Evolutionary conservation across 2,888 invertebrate species (phyloP).

Genomic region (Chydorus sphaericus): DNA sequence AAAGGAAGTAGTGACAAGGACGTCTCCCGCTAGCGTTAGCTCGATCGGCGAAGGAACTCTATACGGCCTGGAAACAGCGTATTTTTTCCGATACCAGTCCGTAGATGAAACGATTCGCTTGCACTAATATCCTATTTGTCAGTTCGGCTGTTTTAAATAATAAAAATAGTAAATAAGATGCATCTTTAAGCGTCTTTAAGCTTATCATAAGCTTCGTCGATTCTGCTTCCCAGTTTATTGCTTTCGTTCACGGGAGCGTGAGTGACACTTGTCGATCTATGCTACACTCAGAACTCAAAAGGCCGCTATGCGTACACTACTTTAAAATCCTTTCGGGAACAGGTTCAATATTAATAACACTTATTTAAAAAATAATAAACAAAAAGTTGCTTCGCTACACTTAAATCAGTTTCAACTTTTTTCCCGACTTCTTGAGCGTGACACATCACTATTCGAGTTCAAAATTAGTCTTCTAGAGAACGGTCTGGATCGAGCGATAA

Average conservation of each 20-base stretch:
- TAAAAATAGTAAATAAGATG: no score
- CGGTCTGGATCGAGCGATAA: constrained; percentile 78
- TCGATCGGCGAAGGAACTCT: constrained; percentile 59
- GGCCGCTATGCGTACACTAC: no score
- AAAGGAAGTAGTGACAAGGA: constrained; percentile 81
- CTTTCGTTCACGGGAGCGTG: no score
- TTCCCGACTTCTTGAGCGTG: constrained; percentile 65
- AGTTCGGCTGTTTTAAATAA: no score
- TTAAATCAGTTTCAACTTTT: constrained; percentile 86
- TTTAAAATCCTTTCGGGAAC: no score
- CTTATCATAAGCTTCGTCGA: constrained; percentile 41
- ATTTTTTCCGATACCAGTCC: constrained; percentile 91
- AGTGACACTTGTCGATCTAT: no score
- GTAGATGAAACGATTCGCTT: constrained; percentile 86
- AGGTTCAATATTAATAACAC: no score
- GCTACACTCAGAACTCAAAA: no score
- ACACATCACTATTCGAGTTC: constrained; percentile 68
- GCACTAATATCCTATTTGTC: constrained; percentile 76
- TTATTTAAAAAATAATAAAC: no score
- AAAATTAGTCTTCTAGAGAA: constrained; percentile 80
- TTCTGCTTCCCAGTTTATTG: no score
- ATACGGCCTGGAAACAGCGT: constrained; percentile 85
- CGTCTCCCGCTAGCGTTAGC: constrained; percentile 85
- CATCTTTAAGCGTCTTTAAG: no score
- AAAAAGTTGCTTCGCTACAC: no score